phyloP scores from a whole-genome alignment of 1,140 invertebrate species.

The Linepithema humile region DNA sequence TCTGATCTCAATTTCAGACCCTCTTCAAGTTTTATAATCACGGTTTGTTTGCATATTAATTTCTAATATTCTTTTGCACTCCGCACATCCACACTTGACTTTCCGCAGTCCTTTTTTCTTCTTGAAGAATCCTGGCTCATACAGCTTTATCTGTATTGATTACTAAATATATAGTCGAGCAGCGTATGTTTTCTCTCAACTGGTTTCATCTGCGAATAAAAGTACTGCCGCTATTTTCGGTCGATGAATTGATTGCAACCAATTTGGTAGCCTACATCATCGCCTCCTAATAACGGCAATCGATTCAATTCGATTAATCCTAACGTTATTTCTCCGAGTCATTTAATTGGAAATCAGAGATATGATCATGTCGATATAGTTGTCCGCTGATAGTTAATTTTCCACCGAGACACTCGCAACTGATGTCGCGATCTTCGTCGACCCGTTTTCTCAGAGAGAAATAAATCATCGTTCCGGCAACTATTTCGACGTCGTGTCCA shows the following conservation, averaged over 20 bases:
- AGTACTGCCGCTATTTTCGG: slow-evolving; percentile 9
- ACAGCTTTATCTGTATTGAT: too few relatives aligned
- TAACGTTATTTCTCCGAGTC: not conserved
- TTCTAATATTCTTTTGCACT: too few relatives aligned
- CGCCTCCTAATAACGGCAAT: slow-evolving; percentile 5
- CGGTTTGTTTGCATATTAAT: not conserved
- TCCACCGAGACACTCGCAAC: not conserved
- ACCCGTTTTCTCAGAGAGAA: not conserved
- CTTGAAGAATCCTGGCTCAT: too few relatives aligned
- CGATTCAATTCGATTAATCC: not conserved
- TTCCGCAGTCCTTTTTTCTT: too few relatives aligned
- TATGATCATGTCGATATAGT: not conserved
- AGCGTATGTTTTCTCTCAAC: not conserved
- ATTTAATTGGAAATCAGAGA: not conserved
- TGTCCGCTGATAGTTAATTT: not conserved
- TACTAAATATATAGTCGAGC: too few relatives aligned
- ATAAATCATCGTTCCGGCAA: not conserved
- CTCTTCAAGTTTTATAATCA: not conserved
- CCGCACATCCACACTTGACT: too few relatives aligned
- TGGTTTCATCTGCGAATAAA: not conserved
- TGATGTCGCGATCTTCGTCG: not conserved
- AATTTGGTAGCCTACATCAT: slow-evolving; percentile 9
- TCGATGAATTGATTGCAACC: not conserved
- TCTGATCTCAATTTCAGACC: not conserved
- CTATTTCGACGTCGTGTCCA: not conserved